These are phyloP conservation scores for Megalopta genalis DNA, from an alignment of 1,140 invertebrate genomes.

Conservation along the genomic window DNA sequence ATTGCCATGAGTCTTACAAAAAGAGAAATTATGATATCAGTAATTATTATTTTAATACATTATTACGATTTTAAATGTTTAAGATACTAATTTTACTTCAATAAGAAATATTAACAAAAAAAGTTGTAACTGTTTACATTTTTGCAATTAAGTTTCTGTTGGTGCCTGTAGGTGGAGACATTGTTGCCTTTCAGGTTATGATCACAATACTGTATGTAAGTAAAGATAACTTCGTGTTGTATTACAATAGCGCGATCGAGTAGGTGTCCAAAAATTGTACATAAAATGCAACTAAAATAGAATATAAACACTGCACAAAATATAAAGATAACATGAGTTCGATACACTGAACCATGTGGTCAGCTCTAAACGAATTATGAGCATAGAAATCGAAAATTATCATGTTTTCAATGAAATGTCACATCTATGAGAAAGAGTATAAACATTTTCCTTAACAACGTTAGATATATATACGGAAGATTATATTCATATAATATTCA, in stretches of 20 bases:
- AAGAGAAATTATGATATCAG: too few species aligned
- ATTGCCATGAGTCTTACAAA: slow-evolving; percentile 16
- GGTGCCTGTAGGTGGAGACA: slow-evolving; percentile 10
- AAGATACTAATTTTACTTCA: not conserved
- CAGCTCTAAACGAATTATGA: slow-evolving; percentile 35
- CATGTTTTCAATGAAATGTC: not conserved
- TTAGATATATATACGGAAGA: too few species aligned
- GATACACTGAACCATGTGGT: slow-evolving; percentile 58
- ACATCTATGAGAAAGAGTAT: not conserved
- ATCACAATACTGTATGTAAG: slow-evolving; percentile 58
- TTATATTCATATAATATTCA: too few species aligned
- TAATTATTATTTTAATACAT: slow-evolving; percentile 58
- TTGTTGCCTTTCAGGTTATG: not conserved
- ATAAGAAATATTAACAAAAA: not conserved
- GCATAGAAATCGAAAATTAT: not conserved
- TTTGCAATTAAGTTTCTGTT: not conserved
- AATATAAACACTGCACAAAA: not conserved
- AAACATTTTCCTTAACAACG: not conserved
- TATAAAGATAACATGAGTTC: not conserved
- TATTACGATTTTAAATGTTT: slow-evolving; percentile 41
- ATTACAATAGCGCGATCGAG: not conserved
- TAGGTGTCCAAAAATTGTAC: not conserved
- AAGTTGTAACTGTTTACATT: not conserved
- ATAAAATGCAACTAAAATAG: not conserved
- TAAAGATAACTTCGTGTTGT: too few species aligned